Percentiles rank a stretch among this genome's conserved stretches.
Conservation (phyloP, 30 jellyfish, hydroid and myxozoan genomes). For the Aurelia sp. region DNA sequence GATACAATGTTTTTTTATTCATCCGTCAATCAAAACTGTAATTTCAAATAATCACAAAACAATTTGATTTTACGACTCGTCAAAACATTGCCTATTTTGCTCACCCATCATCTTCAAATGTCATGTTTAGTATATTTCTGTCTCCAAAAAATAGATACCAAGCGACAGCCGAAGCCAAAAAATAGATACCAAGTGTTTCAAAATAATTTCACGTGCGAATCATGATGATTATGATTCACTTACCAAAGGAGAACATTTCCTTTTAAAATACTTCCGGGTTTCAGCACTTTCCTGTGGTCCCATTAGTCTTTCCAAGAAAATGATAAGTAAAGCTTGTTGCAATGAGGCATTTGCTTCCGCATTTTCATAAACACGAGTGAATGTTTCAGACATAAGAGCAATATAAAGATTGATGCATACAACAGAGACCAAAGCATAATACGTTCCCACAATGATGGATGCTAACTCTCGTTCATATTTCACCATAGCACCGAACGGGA, state of each 20-base stretch:
- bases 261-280: constrained; percentile 35
- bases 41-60: no score
- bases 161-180: no score
- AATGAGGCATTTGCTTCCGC: constrained; percentile 97
- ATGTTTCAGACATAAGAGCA: constrained; percentile 92
- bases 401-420: constrained; percentile 86
- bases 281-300: constrained; percentile 11
- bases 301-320: constrained; percentile 48
- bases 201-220: no score
- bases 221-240: neutral
- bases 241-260: constrained; percentile 69
- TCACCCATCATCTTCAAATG: no score
- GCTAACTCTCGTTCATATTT: constrained; percentile 63
- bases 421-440: constrained; percentile 85
- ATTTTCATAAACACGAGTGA: constrained; percentile 90
- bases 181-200: no score
- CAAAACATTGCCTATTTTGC: no score
- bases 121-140: no score
- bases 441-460: constrained; percentile 79
- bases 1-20: no score
- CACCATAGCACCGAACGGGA: constrained; percentile 62
- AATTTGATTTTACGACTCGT: no score
- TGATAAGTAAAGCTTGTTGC: constrained; percentile 80
- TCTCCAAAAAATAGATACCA: no score
- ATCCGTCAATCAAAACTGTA: no score